phyloP scores from a whole-genome alignment of 2,888 invertebrate genomes.

The Diplazon laetatorius region DNA sequence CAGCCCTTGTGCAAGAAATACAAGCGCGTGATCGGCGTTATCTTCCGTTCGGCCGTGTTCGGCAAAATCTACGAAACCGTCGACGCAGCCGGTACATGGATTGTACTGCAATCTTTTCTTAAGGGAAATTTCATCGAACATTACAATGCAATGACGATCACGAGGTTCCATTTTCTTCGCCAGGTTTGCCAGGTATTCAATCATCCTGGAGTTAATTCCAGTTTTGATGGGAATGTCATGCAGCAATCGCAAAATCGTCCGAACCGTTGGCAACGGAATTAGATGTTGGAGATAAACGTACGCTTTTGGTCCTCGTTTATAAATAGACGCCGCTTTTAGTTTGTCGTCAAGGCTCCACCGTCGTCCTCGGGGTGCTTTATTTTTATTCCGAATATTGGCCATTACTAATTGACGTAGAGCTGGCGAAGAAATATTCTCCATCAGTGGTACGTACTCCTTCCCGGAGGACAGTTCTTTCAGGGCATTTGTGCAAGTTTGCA shows the following conservation, averaged over 20 bases:
- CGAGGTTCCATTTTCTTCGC: background rate
- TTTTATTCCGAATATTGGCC: background rate
- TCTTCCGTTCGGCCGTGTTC: background rate
- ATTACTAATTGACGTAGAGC: background rate
- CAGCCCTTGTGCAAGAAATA: slow-evolving; percentile 7
- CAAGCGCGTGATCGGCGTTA: slow-evolving; percentile 29
- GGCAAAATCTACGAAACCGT: slow-evolving; percentile 23
- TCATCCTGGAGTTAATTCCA: background rate
- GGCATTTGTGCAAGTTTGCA: background rate
- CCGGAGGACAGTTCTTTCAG: background rate
- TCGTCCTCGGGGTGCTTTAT: background rate
- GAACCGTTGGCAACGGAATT: background rate
- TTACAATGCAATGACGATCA: slow-evolving; percentile 2
- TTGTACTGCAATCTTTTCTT: slow-evolving; percentile 6
- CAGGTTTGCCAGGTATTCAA: background rate
- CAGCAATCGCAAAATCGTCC: slow-evolving; percentile 13
- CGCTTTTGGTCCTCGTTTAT: slow-evolving; percentile 20
- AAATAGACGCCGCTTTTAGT: slow-evolving; percentile 5
- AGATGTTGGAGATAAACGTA: slow-evolving; percentile 30
- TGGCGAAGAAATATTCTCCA: background rate
- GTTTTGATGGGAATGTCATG: too few relatives aligned
- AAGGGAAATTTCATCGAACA: too few relatives aligned
- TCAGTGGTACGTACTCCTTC: background rate
- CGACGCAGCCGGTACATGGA: background rate
- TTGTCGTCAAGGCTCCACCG: too few relatives aligned